Base-by-base conservation (phyloP, 2,113 vertebrate species). In the Octodon degus region DNA sequence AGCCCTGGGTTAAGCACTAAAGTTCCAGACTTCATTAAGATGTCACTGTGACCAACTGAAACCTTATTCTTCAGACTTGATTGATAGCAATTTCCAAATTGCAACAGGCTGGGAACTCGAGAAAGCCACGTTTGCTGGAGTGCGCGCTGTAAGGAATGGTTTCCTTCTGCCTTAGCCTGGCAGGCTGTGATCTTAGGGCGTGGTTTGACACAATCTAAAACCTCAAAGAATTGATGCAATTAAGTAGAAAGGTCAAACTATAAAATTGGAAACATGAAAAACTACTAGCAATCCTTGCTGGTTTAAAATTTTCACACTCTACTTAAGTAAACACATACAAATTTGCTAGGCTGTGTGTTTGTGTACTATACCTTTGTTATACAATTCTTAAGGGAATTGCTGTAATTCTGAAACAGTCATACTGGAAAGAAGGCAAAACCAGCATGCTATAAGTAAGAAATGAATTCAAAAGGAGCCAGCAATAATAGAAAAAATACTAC, bases 101-200 rank as follows among this genome's bases (percentile, higher is more conserved):
- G 89, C 5, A 90, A 43, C 34, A 58, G 0, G 34, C 16, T 19
- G 14, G 20, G 86, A n/a, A 88, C 32, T 94, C n/a, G 47, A 63
- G 30, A 81, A 86, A 16, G 27, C 13, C 14, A 60, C 87, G 62
- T 94, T 93, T 92, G 80, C 3, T 74, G 14, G 88, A 74, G 13
- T 55, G 9, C 20, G 32, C 1, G 86, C 24, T 84, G 96, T 92
- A 93, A 92, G 67, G 88, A 53, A 94, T 37, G 2, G 53, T 86
- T 20, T 81, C 87, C 70, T 82, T 80, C 89, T 94, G 19, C 86
- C 68, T 88, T 84, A 81, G 19, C 74, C 10, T 76, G 74, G 77
- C 58, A 95, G 50, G 30, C 20, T 50, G 84, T 94, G 62, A 91
- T 93, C 86, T 92, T 93, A 91, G 94, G 27, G 92, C 34, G 86